A percentile compares a stretch with the other conserved stretches of the same genome.
Conservation (phyloP, 2,888 invertebrate genomes). For the Caenorhabditis macrosperma region DNA sequence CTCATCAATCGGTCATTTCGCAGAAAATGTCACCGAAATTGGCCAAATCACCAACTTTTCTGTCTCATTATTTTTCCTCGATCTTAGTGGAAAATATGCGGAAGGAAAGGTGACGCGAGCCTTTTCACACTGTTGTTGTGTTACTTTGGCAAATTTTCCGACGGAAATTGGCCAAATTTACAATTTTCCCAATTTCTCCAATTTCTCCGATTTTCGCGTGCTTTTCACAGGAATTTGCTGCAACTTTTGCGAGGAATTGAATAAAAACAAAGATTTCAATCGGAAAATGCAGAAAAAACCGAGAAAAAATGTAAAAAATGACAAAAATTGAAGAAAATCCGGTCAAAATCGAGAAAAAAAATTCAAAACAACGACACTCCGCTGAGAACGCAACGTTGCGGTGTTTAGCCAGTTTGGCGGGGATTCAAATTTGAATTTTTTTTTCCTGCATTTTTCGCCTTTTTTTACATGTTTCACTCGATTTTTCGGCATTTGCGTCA, state of each 20-base stretch:
- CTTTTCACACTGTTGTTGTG: neutral
- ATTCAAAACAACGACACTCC: too few species aligned
- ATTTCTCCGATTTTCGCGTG: neutral
- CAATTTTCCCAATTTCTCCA: neutral
- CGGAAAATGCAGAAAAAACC: too few species aligned
- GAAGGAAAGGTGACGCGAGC: neutral
- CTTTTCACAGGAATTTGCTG: neutral
- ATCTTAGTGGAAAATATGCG: neutral
- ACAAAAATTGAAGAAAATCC: neutral
- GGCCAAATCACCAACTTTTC: constrained; percentile 9
- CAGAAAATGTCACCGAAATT: constrained; percentile 12
- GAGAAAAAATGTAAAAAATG: neutral
- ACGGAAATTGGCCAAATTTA: neutral
- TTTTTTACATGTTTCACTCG: neutral
- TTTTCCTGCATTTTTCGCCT: neutral
- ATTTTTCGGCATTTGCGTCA: too few species aligned
- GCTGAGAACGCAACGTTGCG: too few species aligned
- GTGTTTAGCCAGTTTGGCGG: too few species aligned
- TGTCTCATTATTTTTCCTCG: constrained; percentile 8
- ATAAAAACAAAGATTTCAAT: too few species aligned
- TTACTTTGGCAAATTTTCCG: too few species aligned
- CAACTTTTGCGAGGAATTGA: too few species aligned
- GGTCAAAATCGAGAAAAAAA: too few species aligned
- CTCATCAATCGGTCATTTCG: constrained; percentile 37
- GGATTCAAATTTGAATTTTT: neutral